Conservation (phyloP, 1,140 invertebrate species). For the Microplitis demolitor region DNA sequence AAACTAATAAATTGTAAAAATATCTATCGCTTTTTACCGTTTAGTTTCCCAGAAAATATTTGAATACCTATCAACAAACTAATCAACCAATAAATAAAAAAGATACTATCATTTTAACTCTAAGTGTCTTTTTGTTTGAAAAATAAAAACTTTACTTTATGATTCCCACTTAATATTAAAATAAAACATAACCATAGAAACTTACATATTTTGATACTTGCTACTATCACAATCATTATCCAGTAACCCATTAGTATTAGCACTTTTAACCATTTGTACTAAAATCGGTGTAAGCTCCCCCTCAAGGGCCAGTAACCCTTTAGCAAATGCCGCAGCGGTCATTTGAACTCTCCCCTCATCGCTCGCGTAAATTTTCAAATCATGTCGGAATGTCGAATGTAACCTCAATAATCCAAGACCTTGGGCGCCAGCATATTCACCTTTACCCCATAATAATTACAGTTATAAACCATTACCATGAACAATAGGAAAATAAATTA, state of each 20-base stretch:
- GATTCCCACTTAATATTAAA: background rate
- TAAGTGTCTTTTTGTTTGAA: no score
- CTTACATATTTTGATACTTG: slow-evolving; percentile 94
- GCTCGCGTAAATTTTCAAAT: slow-evolving; percentile 99
- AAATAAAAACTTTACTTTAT: background rate
- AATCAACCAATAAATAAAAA: no score
- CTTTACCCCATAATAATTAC: slow-evolving; percentile 54
- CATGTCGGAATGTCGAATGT: slow-evolving; percentile 98
- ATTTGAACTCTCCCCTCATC: slow-evolving; percentile 99
- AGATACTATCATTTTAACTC: no score
- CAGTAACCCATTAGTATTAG: slow-evolving; percentile 96
- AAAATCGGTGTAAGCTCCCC: slow-evolving; percentile 98
- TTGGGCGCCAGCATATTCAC: slow-evolving; percentile 87
- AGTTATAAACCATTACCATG: background rate
- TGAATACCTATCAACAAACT: no score
- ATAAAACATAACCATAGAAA: slow-evolving; percentile 29
- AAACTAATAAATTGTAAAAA: no score
- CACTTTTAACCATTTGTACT: slow-evolving; percentile 99
- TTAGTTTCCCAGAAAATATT: no score
- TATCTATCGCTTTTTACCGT: no score
- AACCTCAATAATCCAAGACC: slow-evolving; percentile 90
- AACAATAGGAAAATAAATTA: background rate
- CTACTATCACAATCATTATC: slow-evolving; percentile 98
- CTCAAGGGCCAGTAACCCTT: slow-evolving; percentile 95
- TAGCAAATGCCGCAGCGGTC: slow-evolving; percentile 99